These are phyloP conservation scores for Endotricha flammealis DNA, from an alignment of 2,888 invertebrate species.

Conservation along the genomic window DNA sequence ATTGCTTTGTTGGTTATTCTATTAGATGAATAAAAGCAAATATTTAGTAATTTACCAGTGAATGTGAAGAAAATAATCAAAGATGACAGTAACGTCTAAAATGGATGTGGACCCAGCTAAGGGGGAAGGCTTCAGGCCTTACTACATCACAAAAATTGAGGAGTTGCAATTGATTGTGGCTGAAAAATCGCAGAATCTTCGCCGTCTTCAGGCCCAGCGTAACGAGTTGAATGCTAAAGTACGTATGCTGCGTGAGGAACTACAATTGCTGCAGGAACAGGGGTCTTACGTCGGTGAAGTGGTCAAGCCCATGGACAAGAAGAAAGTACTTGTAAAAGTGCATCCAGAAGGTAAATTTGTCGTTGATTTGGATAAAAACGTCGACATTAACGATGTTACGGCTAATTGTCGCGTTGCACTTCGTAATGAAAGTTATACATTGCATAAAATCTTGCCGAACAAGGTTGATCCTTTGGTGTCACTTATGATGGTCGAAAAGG, in stretches of 20 bases:
- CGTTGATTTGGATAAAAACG: conserved; percentile 99
- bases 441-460: conserved; percentile 99
- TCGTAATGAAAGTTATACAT: conserved; percentile 98
- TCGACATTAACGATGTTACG: conserved; percentile 98
- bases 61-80: conserved; percentile 30
- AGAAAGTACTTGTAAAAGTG: conserved; percentile 99
- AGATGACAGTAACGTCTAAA: conserved; percentile 66
- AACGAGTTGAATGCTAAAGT: conserved; percentile 99
- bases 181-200: conserved; percentile 98
- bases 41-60: conserved; percentile 17
- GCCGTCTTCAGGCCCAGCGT: conserved; percentile 97
- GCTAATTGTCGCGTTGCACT: conserved; percentile 98
- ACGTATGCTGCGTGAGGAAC: conserved; percentile 97
- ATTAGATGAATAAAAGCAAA: conserved; percentile 7
- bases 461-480: conserved; percentile 99
- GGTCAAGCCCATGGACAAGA: conserved; percentile 99
- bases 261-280: conserved; percentile 97
- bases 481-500: conserved; percentile 99
- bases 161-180: conserved; percentile 96
- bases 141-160: conserved; percentile 98
- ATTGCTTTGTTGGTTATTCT: conserved; percentile 17
- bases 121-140: conserved; percentile 95
- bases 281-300: conserved; percentile 99
- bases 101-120: conserved; percentile 86
- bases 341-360: conserved; percentile 99